A percentile compares a stretch with the other conserved stretches of the same genome.
phyloP scores from a whole-genome alignment of 37 sponge, comb jelly and placozoan genomes.

The Geodia barretti region DNA sequence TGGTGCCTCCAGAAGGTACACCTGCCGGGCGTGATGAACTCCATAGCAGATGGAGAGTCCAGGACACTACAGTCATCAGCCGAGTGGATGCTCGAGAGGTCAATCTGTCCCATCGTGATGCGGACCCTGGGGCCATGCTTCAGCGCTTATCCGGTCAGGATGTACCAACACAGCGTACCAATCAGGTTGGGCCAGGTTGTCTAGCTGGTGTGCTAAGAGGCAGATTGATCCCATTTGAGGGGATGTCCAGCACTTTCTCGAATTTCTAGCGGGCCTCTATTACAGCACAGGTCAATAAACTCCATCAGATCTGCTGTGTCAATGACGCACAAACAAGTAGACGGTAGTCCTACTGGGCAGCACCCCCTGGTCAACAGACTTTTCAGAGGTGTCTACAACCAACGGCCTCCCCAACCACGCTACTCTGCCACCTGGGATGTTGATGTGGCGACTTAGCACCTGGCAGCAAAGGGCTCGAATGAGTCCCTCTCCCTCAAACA shows the following conservation, averaged over 20 bases:
- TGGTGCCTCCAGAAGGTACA: conserved; percentile 59
- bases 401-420: conserved; percentile 33
- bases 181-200: conserved; percentile 43
- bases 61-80: conserved; percentile 8
- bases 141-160: too few relatives aligned
- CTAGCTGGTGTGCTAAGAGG: conserved; percentile 38
- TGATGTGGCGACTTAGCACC: background rate
- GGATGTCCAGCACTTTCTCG: conserved; percentile 12
- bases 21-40: conserved; percentile 42
- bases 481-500: conserved; percentile 17
- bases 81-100: conserved; percentile 37
- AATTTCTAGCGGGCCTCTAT: conserved; percentile 41
- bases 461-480: conserved; percentile 1
- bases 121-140: too few relatives aligned
- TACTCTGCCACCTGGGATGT: conserved; percentile 54
- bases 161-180: conserved; percentile 45
- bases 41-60: conserved; percentile 35
- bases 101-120: background rate
- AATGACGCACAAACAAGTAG: conserved; percentile 11
- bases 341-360: conserved; percentile 31
- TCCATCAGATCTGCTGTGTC: conserved; percentile 30
- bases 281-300: conserved; percentile 32
- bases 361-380: conserved; percentile 36
- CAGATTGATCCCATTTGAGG: conserved; percentile 47
- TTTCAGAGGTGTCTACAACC: conserved; percentile 21